Conservation (phyloP, 2,113 vertebrate genomes). For the Acrocephalus kingi region DNA sequence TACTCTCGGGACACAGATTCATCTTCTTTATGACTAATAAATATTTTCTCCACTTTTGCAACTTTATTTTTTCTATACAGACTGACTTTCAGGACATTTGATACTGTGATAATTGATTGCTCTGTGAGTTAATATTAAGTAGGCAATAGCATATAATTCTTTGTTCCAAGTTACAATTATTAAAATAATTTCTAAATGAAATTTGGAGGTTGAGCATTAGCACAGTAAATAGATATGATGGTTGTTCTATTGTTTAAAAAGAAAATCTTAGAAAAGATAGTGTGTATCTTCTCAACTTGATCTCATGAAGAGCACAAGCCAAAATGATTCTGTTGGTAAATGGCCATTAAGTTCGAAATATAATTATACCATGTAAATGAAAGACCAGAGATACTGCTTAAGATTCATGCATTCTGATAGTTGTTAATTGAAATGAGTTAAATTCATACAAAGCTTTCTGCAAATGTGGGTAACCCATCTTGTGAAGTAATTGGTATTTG, state of each 20-base stretch:
- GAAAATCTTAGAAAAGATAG: background rate
- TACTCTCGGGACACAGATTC: background rate
- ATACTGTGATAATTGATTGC: background rate
- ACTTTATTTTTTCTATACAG: background rate
- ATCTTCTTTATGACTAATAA: background rate
- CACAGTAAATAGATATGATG: background rate
- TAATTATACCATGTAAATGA: background rate
- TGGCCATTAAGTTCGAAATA: background rate
- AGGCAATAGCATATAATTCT: background rate
- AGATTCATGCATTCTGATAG: background rate
- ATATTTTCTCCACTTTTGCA: background rate
- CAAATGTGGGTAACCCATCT: background rate
- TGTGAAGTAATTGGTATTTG: background rate
- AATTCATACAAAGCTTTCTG: background rate
- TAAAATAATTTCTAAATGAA: background rate
- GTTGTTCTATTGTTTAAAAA: background rate
- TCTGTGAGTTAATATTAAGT: background rate
- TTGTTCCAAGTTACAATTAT: background rate
- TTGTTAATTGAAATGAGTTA: slow-evolving; percentile 39
- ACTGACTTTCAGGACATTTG: background rate
- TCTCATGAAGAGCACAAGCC: slow-evolving; percentile 16
- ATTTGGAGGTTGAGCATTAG: background rate
- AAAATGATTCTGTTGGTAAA: slow-evolving; percentile 17
- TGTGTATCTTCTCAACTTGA: background rate
- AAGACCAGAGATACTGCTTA: background rate